Conservation (phyloP, 2,888 invertebrate species). For the Plagodis dolabraria region DNA sequence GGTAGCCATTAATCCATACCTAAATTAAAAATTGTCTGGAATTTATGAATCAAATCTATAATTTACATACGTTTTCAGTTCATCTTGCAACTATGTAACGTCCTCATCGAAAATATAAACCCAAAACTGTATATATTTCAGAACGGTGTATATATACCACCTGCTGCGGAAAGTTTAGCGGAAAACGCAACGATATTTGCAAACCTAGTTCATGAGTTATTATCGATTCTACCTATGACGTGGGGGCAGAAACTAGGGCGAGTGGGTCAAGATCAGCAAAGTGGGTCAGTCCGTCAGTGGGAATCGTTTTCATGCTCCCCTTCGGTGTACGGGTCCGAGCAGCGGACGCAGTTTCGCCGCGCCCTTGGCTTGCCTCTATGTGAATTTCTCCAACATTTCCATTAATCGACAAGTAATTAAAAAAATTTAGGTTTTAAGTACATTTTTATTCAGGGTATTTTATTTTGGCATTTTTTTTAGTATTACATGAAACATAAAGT, state of each 20-base stretch:
- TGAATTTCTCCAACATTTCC: constrained; percentile 25
- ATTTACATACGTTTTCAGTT: not conserved
- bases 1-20: too few relatives aligned
- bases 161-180: constrained; percentile 4
- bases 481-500: too few relatives aligned
- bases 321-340: constrained; percentile 35
- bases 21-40: too few relatives aligned
- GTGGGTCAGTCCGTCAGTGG: constrained; percentile 73
- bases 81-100: not conserved
- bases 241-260: constrained; percentile 36
- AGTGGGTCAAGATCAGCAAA: constrained; percentile 72
- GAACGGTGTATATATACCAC: not conserved
- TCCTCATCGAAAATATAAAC: not conserved
- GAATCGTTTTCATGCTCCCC: constrained; percentile 58
- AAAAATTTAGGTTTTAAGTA: not conserved
- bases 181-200: constrained; percentile 22
- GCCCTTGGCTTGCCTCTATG: constrained; percentile 44
- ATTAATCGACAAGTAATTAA: not conserved
- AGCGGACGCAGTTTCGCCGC: constrained; percentile 39
- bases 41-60: too few relatives aligned
- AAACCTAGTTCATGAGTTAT: constrained; percentile 27
- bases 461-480: too few relatives aligned
- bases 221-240: constrained; percentile 33
- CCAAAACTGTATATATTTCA: not conserved
- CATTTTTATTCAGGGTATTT: not conserved